These are phyloP conservation scores for Limnephilus rhombicus DNA, from an alignment of 2,888 invertebrate species.

Conservation along the genomic window DNA sequence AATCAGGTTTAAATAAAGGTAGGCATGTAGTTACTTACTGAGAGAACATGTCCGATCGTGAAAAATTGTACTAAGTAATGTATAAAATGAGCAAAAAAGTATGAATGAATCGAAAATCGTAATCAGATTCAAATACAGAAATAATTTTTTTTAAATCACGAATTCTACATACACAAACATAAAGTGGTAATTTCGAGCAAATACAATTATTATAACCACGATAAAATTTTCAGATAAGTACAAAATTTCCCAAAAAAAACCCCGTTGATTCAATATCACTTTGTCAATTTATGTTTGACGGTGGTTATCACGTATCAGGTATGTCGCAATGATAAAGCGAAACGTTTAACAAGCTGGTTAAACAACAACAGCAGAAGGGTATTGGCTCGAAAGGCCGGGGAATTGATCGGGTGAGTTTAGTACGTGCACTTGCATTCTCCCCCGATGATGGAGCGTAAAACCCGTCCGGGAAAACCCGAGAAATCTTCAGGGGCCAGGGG, in stretches of 20 bases:
- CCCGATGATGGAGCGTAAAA: conserved; percentile 44
- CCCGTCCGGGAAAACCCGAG: conserved; percentile 59
- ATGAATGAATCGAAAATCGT: background rate
- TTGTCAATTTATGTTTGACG: background rate
- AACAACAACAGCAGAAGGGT: background rate
- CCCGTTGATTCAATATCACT: background rate
- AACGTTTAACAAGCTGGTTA: background rate
- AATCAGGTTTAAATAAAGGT: background rate
- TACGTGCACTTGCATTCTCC: conserved; percentile 8
- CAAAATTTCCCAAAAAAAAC: background rate
- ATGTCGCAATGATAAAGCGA: background rate
- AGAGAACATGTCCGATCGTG: background rate
- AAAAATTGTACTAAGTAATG: background rate
- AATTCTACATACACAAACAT: background rate
- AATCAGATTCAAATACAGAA: background rate
- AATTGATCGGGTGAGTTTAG: conserved; percentile 2
- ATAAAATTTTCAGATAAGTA: background rate
- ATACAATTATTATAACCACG: background rate
- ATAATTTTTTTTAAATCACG: background rate
- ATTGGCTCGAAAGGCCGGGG: background rate
- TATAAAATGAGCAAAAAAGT: background rate
- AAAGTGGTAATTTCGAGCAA: background rate
- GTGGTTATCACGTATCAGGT: background rate
- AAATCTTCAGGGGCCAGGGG: conserved; percentile 8
- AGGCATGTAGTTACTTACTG: background rate